These are phyloP conservation scores for Habropoda laboriosa DNA, from an alignment of 1,140 invertebrate genomes.

Conservation along the genomic window DNA sequence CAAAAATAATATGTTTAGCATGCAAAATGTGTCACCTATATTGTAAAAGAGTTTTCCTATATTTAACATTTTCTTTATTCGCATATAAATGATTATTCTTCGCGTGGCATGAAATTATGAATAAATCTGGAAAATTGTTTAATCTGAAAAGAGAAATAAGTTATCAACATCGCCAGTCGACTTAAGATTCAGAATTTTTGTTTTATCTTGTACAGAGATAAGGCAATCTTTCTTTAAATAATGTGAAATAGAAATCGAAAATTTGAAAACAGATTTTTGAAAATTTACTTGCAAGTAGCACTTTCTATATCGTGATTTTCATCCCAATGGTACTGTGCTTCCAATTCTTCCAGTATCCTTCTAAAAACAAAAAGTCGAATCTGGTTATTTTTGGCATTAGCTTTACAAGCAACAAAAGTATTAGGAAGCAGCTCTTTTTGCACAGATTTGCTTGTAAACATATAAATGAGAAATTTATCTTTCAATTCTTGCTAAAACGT, in stretches of 20 bases:
- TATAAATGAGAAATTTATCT: slow-evolving; percentile 46
- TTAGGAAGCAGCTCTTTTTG: slow-evolving; percentile 17
- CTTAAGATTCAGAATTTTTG: neutral
- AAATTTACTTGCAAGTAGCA: slow-evolving; percentile 49
- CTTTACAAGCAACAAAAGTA: neutral
- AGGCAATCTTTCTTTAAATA: neutral
- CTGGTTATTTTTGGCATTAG: slow-evolving; percentile 6
- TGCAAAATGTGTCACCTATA: slow-evolving; percentile 30
- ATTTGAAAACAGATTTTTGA: slow-evolving; percentile 29
- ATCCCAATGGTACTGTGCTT: slow-evolving; percentile 49
- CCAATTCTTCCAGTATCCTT: slow-evolving; percentile 51
- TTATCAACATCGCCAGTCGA: neutral
- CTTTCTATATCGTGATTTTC: slow-evolving; percentile 28
- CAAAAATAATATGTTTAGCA: neutral
- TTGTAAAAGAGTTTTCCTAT: slow-evolving; percentile 38
- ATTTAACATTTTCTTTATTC: slow-evolving; percentile 28
- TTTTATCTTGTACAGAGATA: neutral
- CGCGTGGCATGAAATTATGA: slow-evolving; percentile 27
- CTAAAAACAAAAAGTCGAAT: slow-evolving; percentile 55
- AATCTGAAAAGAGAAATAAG: slow-evolving; percentile 48
- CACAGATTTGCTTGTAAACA: slow-evolving; percentile 9
- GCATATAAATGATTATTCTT: slow-evolving; percentile 16
- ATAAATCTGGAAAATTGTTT: slow-evolving; percentile 40
- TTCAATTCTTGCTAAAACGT: neutral
- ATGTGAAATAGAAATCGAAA: slow-evolving; percentile 4